phyloP scores from a whole-genome alignment of 1,140 invertebrate species.

The Drosophila teissieri region DNA sequence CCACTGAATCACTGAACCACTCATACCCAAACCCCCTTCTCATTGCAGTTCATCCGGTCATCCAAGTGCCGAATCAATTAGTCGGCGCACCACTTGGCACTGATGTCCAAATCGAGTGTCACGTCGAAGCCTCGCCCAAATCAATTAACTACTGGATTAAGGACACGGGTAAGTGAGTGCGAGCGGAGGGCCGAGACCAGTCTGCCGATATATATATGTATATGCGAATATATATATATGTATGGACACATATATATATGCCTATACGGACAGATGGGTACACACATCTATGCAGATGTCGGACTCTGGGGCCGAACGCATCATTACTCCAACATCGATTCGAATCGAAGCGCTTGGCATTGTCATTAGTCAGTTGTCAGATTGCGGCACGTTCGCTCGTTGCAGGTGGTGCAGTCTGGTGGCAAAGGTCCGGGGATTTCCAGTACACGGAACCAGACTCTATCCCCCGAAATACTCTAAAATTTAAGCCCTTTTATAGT shows the following conservation, averaged over 20 bases:
- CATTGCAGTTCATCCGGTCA: slow-evolving; percentile 92
- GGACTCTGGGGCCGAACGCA: slow-evolving; percentile 52
- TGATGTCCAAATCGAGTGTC: slow-evolving; percentile 94
- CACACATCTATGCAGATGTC: slow-evolving; percentile 52
- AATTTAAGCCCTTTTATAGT: not conserved
- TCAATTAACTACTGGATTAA: slow-evolving; percentile 95
- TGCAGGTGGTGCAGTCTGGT: slow-evolving; percentile 16
- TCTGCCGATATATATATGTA: slow-evolving; percentile 18
- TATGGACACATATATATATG: slow-evolving; percentile 4
- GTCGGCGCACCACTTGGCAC: slow-evolving; percentile 94
- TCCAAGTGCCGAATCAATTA: slow-evolving; percentile 95
- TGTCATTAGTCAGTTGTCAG: slow-evolving; percentile 77
- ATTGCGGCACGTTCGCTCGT: slow-evolving; percentile 51
- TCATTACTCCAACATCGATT: slow-evolving; percentile 77
- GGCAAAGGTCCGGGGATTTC: not conserved
- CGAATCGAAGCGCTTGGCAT: slow-evolving; percentile 45
- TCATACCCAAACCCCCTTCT: slow-evolving; percentile 14
- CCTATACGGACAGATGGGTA: not conserved
- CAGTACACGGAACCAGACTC: not conserved
- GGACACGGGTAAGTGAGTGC: slow-evolving; percentile 88
- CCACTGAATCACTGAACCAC: not conserved
- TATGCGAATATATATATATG: not conserved
- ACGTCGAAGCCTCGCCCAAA: slow-evolving; percentile 94
- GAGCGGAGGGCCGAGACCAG: slow-evolving; percentile 14
- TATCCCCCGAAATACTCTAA: not conserved